A percentile compares a stretch with the other conserved stretches of the same genome.
Conservation (phyloP, 2,888 invertebrate species). For the Dolichopus griseipennis region DNA sequence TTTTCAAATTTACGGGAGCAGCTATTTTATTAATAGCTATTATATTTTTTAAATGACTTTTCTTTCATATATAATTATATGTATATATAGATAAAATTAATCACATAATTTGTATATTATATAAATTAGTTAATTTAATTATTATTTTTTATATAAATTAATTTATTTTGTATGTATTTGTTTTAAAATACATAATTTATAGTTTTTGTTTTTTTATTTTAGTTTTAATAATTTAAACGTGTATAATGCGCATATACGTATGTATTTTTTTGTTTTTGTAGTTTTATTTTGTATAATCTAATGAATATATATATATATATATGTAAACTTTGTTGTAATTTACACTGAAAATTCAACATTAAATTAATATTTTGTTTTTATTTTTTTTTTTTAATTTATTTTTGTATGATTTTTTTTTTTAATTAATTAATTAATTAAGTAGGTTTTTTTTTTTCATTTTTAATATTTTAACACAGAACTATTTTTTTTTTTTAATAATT, state of each 20-base stretch:
- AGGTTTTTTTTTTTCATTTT: neutral
- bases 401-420: neutral
- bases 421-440: neutral
- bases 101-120: too few species aligned
- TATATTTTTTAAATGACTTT: too few species aligned
- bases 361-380: neutral
- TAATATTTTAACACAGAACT: neutral
- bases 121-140: too few species aligned
- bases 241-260: neutral
- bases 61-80: too few species aligned
- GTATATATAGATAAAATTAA: too few species aligned
- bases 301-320: too few species aligned
- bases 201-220: neutral
- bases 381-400: neutral
- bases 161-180: too few species aligned
- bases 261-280: too few species aligned
- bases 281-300: neutral
- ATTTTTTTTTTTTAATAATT: slow-evolving; percentile 1
- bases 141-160: too few species aligned
- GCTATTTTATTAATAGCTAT: too few species aligned
- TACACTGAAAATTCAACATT: neutral
- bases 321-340: neutral
- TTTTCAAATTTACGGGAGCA: too few species aligned
- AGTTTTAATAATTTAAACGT: neutral
- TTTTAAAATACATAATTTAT: too few species aligned